These are phyloP conservation scores for Trissolcus japonicus DNA, from an alignment of 2,888 invertebrate species.

Conservation along the genomic window DNA sequence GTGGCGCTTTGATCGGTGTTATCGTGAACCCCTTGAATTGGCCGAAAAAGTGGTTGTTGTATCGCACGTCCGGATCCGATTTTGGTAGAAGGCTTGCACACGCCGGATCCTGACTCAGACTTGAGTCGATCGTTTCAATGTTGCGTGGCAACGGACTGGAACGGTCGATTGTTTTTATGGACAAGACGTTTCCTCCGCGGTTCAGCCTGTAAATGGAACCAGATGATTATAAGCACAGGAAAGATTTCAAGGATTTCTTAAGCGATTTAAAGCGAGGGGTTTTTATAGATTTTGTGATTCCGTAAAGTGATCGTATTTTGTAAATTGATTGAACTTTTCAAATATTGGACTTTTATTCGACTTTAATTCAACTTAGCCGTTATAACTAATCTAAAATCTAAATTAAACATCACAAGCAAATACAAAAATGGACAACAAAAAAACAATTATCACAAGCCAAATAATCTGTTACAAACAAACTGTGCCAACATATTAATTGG, in stretches of 20 bases:
- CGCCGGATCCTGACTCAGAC: conserved; percentile 72
- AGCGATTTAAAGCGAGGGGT: too few species aligned
- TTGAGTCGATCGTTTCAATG: conserved; percentile 73
- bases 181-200: conserved; percentile 66
- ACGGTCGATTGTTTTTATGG: conserved; percentile 73
- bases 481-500: too few species aligned
- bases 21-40: conserved; percentile 92
- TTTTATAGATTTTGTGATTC: not conserved
- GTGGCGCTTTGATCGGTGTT: conserved; percentile 80
- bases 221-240: too few species aligned
- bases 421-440: conserved; percentile 3
- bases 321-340: not conserved
- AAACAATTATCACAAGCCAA: too few species aligned
- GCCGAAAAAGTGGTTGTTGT: conserved; percentile 83
- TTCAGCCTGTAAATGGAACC: conserved; percentile 63
- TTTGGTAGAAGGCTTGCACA: conserved; percentile 73
- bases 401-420: conserved; percentile 18
- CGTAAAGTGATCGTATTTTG: not conserved
- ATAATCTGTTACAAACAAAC: conserved; percentile 22
- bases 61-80: conserved; percentile 74
- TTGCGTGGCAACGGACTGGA: conserved; percentile 67
- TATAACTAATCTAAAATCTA: conserved; percentile 5
- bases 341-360: conserved; percentile 3
- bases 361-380: too few species aligned
- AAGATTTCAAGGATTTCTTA: too few species aligned